phyloP scores from a whole-genome alignment of 2,888 invertebrate genomes.

The Zygaena filipendulae region DNA sequence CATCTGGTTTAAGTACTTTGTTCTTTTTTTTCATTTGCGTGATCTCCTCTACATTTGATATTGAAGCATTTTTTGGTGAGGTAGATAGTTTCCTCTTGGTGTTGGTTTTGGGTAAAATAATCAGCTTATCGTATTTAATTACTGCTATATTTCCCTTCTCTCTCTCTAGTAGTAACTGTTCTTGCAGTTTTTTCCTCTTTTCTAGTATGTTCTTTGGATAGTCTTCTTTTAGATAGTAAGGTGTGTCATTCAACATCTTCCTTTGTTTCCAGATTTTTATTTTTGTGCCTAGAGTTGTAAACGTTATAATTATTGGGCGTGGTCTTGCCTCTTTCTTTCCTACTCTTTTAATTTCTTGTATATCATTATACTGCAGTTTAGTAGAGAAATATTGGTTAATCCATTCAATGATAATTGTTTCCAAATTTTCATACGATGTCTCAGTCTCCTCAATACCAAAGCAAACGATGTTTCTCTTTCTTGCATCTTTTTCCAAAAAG shows the following conservation, averaged over 20 bases:
- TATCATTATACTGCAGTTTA: constrained; percentile 8
- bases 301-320: constrained; percentile 8
- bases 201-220: constrained; percentile 12
- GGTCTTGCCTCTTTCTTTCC: constrained; percentile 9
- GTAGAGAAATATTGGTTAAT: no score
- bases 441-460: no score
- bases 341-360: constrained; percentile 14
- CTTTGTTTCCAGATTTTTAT: constrained; percentile 13
- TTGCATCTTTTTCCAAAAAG: constrained; percentile 6
- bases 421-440: no score
- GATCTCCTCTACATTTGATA: background rate
- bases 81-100: constrained; percentile 11
- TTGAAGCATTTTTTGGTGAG: constrained; percentile 9
- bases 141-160: constrained; percentile 13
- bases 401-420: no score
- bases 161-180: constrained; percentile 11
- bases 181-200: constrained; percentile 14
- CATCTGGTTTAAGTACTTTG: no score
- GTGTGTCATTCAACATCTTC: constrained; percentile 9
- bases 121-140: constrained; percentile 17
- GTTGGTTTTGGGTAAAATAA: constrained; percentile 7
- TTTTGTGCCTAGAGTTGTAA: constrained; percentile 13
- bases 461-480: no score
- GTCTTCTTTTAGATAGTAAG: constrained; percentile 14
- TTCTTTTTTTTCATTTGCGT: constrained; percentile 15